Evolutionary conservation across 2,888 invertebrate genomes (phyloP), one percentile per base, ranked within the genome.

Genomic region (Prosopocoilus inquinatus): DNA sequence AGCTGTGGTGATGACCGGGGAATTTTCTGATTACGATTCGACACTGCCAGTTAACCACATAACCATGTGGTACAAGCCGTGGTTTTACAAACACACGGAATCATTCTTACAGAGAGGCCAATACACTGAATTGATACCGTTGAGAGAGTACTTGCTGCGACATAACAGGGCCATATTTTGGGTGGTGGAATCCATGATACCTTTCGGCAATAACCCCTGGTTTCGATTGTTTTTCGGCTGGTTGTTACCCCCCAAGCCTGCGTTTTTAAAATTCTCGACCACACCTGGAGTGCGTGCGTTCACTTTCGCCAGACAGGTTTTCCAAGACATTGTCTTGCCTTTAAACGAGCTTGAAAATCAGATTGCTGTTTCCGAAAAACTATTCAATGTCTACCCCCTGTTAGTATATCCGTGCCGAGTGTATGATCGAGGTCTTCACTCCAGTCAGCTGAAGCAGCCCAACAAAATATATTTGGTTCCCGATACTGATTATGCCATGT

Each of bases 101-200:
- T 74, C 75, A 0, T 84, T 85, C 64, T 69, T 86, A 3, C 68
- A 64, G 28, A 81, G 78, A 54, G 82, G 82, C 2, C 79, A 80
- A 64, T 75, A 78, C 7, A 82, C 81, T 9, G 84, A 84, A 65
- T 76, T 85, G 55, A 84, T 88, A 50, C 87, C 88, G 0, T 63
- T 88, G 13, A 73, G 81, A 57, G 84, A 87, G 59, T 88, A 88
- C 67, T 72, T 88, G 11, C 68, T 87, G 1, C 75, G 87, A 16
- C 87, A 88, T 68, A 84, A 86, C 66, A 75, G 87, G 63, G 81
- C 87, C 1, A 87, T 88, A 50, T 88, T 88, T 70, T 88, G 88
- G 88, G 87, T 88, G 0, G 83, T 87, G 0, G 87, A 87, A 74
- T 83, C 84, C 13, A 87, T 88, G 87, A 78, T 88, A 45, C 84